Conservation (phyloP, 2,113 vertebrate species). For the zebrafish (Danio rerio) region GRCz12tu NC_133176.1:36826501-36827000, state of each 20-base stretch:
- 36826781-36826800: slow-evolving; percentile 55
- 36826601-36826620: neutral
- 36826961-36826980: slow-evolving; percentile 20
- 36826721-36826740: slow-evolving; percentile 46
- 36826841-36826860: neutral
- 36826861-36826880: neutral
- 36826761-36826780: slow-evolving; percentile 60
- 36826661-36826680: slow-evolving; percentile 22
- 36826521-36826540: slow-evolving; percentile 12
- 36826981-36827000: slow-evolving; percentile 1
- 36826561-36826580: slow-evolving; percentile 24
- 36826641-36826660: slow-evolving; percentile 35
- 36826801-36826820: slow-evolving; percentile 30
- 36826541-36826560: slow-evolving; percentile 23
- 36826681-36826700: slow-evolving; percentile 48
- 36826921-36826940: slow-evolving; percentile 19
- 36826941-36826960: neutral
- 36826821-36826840: neutral
- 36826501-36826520: slow-evolving; percentile 19
- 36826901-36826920: neutral
- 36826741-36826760: slow-evolving; percentile 54
- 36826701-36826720: slow-evolving; percentile 35
- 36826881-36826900: neutral
- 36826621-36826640: neutral
- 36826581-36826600: neutral